Evolutionary conservation across 2,797 vertebrate species (phyloP).

Genomic region (Hemitrygon akajei): DNA sequence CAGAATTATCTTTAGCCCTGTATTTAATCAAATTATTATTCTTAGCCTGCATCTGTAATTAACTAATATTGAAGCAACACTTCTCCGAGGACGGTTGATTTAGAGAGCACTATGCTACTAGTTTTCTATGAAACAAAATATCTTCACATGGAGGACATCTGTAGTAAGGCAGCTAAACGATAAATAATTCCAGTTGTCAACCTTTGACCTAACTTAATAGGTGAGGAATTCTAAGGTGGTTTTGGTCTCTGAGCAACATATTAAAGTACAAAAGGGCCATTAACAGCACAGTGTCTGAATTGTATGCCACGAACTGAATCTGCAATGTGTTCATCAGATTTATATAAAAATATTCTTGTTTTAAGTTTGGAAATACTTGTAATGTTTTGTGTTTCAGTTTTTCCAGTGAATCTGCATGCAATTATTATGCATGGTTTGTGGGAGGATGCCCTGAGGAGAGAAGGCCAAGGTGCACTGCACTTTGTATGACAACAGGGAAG

Average conservation of each 20-base stretch:
- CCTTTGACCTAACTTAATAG: constrained; percentile 31
- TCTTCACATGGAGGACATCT: constrained; percentile 34
- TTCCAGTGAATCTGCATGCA: neutral
- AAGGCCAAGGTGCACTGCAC: neutral
- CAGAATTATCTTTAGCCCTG: neutral
- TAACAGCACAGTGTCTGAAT: neutral
- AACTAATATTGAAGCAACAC: neutral
- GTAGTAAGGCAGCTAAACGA: neutral
- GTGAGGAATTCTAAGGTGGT: constrained; percentile 5
- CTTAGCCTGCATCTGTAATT: neutral
- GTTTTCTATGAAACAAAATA: constrained; percentile 36
- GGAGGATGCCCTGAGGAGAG: constrained; percentile 22
- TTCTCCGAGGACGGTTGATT: neutral
- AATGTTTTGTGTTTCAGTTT: neutral
- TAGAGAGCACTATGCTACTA: neutral
- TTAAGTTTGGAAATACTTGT: constrained; percentile 7
- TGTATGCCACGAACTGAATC: neutral
- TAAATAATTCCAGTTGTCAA: constrained; percentile 37
- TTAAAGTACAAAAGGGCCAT: neutral
- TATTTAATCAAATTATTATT: neutral
- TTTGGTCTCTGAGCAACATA: constrained; percentile 12
- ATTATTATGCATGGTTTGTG: constrained; percentile 15
- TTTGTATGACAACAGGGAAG: neutral
- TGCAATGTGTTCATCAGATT: constrained; percentile 3
- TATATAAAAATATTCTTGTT: neutral